Conservation (phyloP, 2,113 vertebrate genomes). For the Theristicus caerulescens region DNA sequence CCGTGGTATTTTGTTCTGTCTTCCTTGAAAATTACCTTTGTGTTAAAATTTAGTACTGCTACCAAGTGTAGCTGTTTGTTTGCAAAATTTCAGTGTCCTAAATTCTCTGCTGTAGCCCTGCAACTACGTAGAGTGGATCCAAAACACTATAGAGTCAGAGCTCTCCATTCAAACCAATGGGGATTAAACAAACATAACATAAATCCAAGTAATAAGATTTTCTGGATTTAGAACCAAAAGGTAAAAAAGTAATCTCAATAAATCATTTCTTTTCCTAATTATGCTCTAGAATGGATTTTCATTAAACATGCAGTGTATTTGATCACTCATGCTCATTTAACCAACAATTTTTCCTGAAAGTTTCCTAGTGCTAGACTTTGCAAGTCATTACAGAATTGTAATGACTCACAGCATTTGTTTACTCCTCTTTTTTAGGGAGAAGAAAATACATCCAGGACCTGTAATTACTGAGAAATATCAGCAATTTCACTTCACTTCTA, state of each 20-base stretch:
- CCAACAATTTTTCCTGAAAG: neutral
- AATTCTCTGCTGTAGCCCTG: neutral
- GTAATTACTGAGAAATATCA: constrained; percentile 5
- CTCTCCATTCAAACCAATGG: neutral
- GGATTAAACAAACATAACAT: neutral
- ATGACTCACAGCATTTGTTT: neutral
- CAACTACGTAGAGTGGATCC: neutral
- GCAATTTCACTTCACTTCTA: neutral
- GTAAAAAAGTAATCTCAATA: neutral
- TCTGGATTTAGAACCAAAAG: neutral
- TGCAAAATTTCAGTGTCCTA: neutral
- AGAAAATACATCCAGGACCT: neutral
- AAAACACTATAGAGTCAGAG: neutral
- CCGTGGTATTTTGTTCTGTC: neutral
- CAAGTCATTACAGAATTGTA: neutral
- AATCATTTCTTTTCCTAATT: neutral
- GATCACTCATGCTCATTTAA: neutral
- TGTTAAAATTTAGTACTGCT: neutral
- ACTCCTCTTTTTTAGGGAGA: neutral
- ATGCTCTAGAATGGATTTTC: neutral
- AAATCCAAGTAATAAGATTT: neutral
- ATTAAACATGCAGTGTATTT: neutral
- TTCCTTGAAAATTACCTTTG: neutral
- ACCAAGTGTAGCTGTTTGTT: neutral
- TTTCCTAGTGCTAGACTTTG: neutral